Base-by-base conservation (phyloP, 2,888 invertebrate genomes). In the Hirtodrosophila duncani region DNA sequence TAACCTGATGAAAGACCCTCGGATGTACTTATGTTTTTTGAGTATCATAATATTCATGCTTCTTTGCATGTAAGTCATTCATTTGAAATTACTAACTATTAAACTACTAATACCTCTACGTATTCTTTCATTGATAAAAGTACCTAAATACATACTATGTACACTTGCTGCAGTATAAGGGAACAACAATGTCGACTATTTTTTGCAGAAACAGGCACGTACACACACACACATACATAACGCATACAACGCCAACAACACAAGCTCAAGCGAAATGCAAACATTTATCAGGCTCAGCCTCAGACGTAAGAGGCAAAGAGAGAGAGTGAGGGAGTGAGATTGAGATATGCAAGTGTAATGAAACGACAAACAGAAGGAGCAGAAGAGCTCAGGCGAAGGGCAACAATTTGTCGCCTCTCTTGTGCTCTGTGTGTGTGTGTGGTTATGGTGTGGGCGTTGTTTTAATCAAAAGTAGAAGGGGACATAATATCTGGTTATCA, bases 251-350 rank as follows among this genome's bases (percentile, higher is more conserved):
- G 23, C 34, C 23, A 53, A 29, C 26, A 31, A 27, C 24, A 33
- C 29, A 37, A 45, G 42, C n/a, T n/a, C 29, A 27, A 42, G 10
- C 18, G 27, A 41, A 66, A 55, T 62, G 70, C 59, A 69, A 63
- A 57, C 67, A 63, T 67, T 74, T 70, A 74, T 69, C 70, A 69
- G 43, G 16, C 36, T 20, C 3, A 33, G 30, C 42, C 7, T 17
- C 33, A 26, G 16, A 14, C 14, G 18, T n/a, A 17, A 23, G 24
- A 7, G 14, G 24, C 36, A 36, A n/a, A 16, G n/a, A 16, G n/a
- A 24, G 24, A 2, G 10, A 16, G 16, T 14, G 16, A 3, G 18
- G 7, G 13, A 29, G 7, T 7, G 24, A 9, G 21, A 23, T 14
- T 8, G 23, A 17, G 11, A 14, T 6, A 14, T n/a, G n/a, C n/a